These are phyloP conservation scores for Apamea epomidion DNA, from an alignment of 2,888 invertebrate genomes.

Conservation along the genomic window DNA sequence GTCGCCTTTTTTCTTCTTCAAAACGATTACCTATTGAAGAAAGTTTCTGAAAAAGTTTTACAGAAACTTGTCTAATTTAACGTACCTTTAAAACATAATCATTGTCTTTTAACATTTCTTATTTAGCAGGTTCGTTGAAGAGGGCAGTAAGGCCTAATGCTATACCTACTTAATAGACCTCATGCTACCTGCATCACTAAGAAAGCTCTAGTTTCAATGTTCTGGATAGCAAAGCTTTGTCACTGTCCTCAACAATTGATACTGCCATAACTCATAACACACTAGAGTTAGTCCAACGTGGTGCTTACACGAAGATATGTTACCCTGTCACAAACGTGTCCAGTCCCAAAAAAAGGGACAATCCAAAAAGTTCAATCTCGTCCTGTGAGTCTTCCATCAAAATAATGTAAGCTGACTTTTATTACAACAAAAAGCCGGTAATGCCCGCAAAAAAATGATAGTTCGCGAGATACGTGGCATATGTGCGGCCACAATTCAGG, in stretches of 20 bases:
- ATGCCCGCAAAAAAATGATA: slow-evolving; percentile 64
- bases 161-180: slow-evolving; percentile 3
- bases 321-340: slow-evolving; percentile 45
- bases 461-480: slow-evolving; percentile 63
- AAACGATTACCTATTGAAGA: not conserved
- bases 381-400: slow-evolving; percentile 54
- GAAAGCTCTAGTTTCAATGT: slow-evolving; percentile 57
- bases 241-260: slow-evolving; percentile 56
- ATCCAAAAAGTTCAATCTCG: slow-evolving; percentile 65
- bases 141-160: not conserved
- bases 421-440: slow-evolving; percentile 64
- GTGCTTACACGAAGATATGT: slow-evolving; percentile 42
- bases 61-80: not conserved
- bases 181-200: slow-evolving; percentile 35
- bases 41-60: not conserved
- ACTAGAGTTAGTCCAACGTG: slow-evolving; percentile 27
- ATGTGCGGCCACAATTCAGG: slow-evolving; percentile 70
- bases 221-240: slow-evolving; percentile 50
- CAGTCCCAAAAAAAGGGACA: slow-evolving; percentile 48
- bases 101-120: not conserved
- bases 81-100: not conserved
- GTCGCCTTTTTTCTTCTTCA: not conserved
- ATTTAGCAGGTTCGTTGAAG: not conserved
- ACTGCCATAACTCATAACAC: slow-evolving; percentile 48
- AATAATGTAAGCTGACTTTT: slow-evolving; percentile 68